Base-by-base conservation (phyloP, 2,888 invertebrate species). In the Xestia rhomboidea region DNA sequence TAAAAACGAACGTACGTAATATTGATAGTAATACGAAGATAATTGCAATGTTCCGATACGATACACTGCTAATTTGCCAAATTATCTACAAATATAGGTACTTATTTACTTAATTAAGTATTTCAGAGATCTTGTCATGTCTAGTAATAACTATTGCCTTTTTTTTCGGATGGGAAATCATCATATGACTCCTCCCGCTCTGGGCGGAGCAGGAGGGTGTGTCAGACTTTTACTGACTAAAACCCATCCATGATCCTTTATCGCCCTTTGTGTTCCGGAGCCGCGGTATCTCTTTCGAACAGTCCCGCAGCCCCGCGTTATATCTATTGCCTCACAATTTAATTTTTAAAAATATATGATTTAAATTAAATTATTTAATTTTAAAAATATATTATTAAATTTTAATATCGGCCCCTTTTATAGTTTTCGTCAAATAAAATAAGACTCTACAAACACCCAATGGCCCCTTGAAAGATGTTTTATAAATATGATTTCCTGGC, bases 21-120 rank as follows among this genome's bases (percentile, higher is more conserved):
- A 2, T 49, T 66, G 81, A 76, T 81, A 76, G 44, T 34, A 67
- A 15, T 64, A 63, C 51, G n/a, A 27, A 77, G 69, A 75, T 81
- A 84, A 76, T 75, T 44, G 54, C 49, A 54, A 6, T 64, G 60
- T 66, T 60, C 60, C 68, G 62, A 69, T 84, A 72, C 18, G 73
- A 69, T 64, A 66, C 62, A 66, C 24, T 44, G 44, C 44, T 76
- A 60, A 73, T 80, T 83, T 73, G 76, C 73, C 15, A 30, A 76
- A 63, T 73, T 68, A 76, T 83, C 66, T 69, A 34, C 13, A 49
- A 68, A n/a, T 24, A 30, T 57, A 34, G 34, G 34, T 34, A 57
- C 30, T 15, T 10, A 51, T 24, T 76, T 51, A 62, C n/a, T 5
- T 41, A 41, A 51, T 24, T 21, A n/a, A 75, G 18, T 34, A 7